Evolutionary conservation across 2,797 vertebrate species (phyloP).

Genomic region (Sternarchorhynchus goeldii): DNA sequence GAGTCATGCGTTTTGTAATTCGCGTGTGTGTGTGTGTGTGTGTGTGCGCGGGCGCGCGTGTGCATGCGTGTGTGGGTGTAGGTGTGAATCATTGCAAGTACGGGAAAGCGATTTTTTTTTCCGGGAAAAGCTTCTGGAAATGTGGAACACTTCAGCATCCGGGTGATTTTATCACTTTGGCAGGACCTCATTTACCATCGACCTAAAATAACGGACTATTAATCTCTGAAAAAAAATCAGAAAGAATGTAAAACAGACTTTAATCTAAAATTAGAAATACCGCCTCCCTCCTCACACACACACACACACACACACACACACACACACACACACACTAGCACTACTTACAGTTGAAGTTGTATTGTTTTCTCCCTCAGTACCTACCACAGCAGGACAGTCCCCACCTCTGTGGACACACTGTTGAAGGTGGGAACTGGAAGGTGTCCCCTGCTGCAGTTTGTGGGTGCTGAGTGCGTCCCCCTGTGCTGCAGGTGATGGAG

Average conservation of each 20-base stretch:
- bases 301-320: neutral
- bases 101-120: slow-evolving; percentile 30
- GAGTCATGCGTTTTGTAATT: slow-evolving; percentile 47
- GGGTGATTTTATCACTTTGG: slow-evolving; percentile 15
- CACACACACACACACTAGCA: neutral
- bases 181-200: neutral
- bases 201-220: neutral
- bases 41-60: slow-evolving; percentile 7
- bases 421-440: too few species aligned
- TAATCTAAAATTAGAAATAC: too few species aligned
- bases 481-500: slow-evolving; percentile 31
- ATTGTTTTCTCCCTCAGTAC: neutral
- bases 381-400: neutral
- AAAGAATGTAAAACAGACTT: too few species aligned
- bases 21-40: slow-evolving; percentile 23
- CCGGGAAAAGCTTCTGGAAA: slow-evolving; percentile 10
- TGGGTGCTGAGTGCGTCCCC: neutral
- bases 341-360: neutral
- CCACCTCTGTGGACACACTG: neutral
- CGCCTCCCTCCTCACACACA: too few species aligned
- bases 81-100: slow-evolving; percentile 30
- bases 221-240: neutral
- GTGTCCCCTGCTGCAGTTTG: too few species aligned
- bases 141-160: slow-evolving; percentile 24
- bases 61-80: neutral